Evolutionary conservation across 2,888 invertebrate genomes (phyloP).

Genomic region (Dolomedes plantarius): DNA sequence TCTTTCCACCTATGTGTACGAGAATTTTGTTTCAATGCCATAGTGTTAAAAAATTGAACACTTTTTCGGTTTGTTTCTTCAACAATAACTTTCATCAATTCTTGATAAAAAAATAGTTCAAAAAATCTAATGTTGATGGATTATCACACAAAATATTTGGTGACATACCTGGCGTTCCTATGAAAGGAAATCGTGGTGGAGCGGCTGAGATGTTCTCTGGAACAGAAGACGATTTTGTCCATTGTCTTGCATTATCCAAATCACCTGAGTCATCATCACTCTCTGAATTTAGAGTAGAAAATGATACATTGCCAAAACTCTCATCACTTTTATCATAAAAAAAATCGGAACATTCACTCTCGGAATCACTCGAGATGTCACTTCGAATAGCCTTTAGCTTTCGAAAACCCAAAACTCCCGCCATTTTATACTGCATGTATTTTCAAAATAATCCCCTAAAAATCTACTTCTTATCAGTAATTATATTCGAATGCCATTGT

Average conservation of each 20-base stretch:
- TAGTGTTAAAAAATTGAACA: conserved; percentile 8
- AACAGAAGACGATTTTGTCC: conserved; percentile 15
- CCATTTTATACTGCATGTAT: no score
- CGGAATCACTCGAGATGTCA: no score
- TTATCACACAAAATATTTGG: conserved; percentile 5
- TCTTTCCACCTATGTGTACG: conserved; percentile 14
- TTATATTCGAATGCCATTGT: no score
- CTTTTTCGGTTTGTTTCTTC: conserved; percentile 1
- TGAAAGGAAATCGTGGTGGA: conserved; percentile 3
- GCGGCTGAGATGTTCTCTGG: not conserved
- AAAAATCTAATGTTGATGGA: conserved; percentile 24
- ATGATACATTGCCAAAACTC: not conserved
- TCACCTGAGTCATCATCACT: no score
- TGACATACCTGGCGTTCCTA: conserved; percentile 5
- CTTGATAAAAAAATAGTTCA: conserved; percentile 9
- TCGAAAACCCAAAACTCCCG: no score
- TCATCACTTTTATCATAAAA: no score
- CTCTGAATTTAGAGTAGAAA: no score
- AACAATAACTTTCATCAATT: conserved; percentile 1
- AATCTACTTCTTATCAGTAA: no score
- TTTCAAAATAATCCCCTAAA: no score
- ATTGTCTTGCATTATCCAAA: conserved; percentile 5
- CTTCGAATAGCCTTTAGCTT: no score
- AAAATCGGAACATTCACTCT: no score
- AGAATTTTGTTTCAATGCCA: conserved; percentile 2